phyloP scores from a whole-genome alignment of 2,888 invertebrate genomes.

The Brachyptera risi region DNA sequence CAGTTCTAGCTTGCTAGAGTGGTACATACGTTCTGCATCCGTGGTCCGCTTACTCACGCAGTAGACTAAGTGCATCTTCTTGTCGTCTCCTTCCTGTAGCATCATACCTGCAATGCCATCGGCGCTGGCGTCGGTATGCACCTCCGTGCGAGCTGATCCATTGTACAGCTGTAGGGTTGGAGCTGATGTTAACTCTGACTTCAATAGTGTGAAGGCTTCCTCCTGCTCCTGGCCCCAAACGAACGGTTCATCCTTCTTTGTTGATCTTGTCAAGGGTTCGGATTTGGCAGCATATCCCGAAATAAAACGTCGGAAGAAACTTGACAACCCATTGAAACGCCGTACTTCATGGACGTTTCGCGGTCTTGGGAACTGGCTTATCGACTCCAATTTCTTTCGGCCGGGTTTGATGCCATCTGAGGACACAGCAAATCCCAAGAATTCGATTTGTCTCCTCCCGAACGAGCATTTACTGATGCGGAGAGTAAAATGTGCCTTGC shows the following conservation, averaged over 20 bases:
- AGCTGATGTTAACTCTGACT: slow-evolving; percentile 29
- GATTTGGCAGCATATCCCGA: not conserved
- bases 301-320: not conserved
- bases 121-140: not conserved
- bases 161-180: slow-evolving; percentile 32
- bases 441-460: slow-evolving; percentile 23
- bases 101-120: not conserved
- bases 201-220: not conserved
- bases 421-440: not conserved
- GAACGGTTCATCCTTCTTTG: not conserved
- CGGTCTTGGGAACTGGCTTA: not conserved
- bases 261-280: not conserved
- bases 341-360: not conserved
- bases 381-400: not conserved
- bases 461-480: slow-evolving; percentile 38
- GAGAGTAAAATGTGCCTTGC: slow-evolving; percentile 36
- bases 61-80: not conserved
- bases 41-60: not conserved
- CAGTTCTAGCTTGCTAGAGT: not conserved
- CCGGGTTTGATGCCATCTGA: not conserved
- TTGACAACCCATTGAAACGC: not conserved
- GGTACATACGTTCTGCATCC: not conserved
- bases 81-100: not conserved
- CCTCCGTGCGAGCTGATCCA: slow-evolving; percentile 32
- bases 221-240: not conserved